Evolutionary conservation across 2,888 invertebrate species (phyloP), one percentile per base, ranked within the genome.

Genomic region (Noctua pronuba): DNA sequence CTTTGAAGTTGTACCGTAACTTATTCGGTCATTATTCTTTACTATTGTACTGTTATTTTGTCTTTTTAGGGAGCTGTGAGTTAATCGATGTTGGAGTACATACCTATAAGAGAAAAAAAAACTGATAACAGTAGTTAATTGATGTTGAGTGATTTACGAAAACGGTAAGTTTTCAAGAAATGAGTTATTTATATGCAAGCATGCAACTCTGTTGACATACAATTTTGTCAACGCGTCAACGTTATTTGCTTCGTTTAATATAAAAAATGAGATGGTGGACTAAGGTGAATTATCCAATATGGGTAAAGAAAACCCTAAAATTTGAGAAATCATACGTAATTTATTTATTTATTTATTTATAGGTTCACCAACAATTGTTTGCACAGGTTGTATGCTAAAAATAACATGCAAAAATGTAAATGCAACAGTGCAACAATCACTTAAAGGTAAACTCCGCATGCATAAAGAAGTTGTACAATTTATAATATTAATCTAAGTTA

Each of bases 1-100:
- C 41, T 82, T 76, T 31, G 38, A 21, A 72, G 44, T 72, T 76
- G 0, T 69, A 60, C 28, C 76, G 41, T 41, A 46, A 72, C 24
- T 13, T 80, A 64, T 66, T 58, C 3, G 60, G 38, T 62, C 11
- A 49, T 71, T 55, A 41, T 49, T 55, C 2, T 41, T 35, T 35
- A 66, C 8, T 52, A 21, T 31, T 41, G 18, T 58, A 55, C 67
- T 24, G 46, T 65, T 68, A 46, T 65, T 52, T 46, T 5, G 0
- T 52, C 0, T 2, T 21, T 58, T 46, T 16, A 64, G 35, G 44
- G 24, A 66, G 49, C 35, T 55, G 18, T 44, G 24, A n/a, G 16
- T 31, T 67, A 24, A 68, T 67, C 38, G n/a, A 10, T 38, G 13
- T 38, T 16, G 0, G 16, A 41, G n/a, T 44, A 44, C 44, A 2